A percentile compares a stretch with the other conserved stretches of the same genome.
These are phyloP conservation scores for Hydropsyche betteni DNA, from an alignment of 2,888 invertebrate species.

Conservation along the genomic window DNA sequence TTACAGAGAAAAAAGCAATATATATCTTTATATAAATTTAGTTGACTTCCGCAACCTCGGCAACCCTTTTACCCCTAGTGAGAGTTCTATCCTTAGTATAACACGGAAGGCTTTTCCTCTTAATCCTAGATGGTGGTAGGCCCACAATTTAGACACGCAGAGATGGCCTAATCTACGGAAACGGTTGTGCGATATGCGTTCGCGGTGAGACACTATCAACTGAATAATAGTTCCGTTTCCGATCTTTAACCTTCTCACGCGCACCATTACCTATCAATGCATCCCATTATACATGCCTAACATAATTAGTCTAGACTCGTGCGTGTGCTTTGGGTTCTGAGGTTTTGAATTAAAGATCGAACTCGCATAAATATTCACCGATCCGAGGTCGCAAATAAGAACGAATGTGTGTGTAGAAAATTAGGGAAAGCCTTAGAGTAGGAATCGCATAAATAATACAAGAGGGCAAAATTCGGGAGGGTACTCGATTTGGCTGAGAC, in stretches of 20 bases:
- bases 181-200: slow-evolving; percentile 12
- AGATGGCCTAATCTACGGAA: slow-evolving; percentile 26
- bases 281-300: no score
- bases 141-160: slow-evolving; percentile 25
- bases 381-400: background rate
- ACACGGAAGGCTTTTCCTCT: slow-evolving; percentile 9
- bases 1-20: slow-evolving; percentile 17
- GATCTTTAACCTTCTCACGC: slow-evolving; percentile 6
- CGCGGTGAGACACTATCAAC: background rate
- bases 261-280: no score
- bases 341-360: background rate
- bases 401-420: background rate
- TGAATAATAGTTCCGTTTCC: slow-evolving; percentile 20
- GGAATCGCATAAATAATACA: background rate
- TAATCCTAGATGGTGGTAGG: background rate
- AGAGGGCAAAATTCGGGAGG: background rate
- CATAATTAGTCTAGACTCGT: no score
- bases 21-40: background rate
- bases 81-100: background rate
- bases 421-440: background rate
- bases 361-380: background rate
- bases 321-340: background rate
- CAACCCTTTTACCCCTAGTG: slow-evolving; percentile 13
- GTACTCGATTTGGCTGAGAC: background rate
- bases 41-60: background rate